Conservation (phyloP, 2,113 vertebrate species). For the Melospiza georgiana region DNA sequence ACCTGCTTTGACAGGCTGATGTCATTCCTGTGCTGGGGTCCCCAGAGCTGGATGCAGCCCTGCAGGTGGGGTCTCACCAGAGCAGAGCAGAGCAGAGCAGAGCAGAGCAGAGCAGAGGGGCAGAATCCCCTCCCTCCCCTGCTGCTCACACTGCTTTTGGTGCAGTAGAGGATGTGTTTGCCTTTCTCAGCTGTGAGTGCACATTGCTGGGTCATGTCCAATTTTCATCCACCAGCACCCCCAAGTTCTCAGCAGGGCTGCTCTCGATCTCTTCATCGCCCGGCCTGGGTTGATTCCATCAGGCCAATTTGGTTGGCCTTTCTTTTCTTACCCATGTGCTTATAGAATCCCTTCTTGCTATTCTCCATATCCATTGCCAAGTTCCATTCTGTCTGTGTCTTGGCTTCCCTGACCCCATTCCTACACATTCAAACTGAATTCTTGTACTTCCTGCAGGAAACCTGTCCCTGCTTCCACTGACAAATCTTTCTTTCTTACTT, state of each 20-base stretch:
- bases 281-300: too few species aligned
- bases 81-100: not conserved
- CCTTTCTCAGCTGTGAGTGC: not conserved
- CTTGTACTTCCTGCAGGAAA: not conserved
- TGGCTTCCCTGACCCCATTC: not conserved
- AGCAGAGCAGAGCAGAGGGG: not conserved
- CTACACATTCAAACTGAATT: not conserved
- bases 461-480: not conserved
- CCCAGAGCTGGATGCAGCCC: not conserved
- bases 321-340: not conserved
- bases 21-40: not conserved
- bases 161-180: not conserved
- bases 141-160: not conserved
- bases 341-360: not conserved
- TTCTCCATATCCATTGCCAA: not conserved
- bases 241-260: accelerated
- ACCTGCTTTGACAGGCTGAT: accelerated
- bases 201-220: not conserved
- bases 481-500: not conserved
- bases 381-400: not conserved
- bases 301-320: not conserved
- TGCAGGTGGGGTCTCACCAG: not conserved
- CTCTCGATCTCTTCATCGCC: not conserved
- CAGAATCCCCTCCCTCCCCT: not conserved
- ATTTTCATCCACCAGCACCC: not conserved